Evolutionary conservation across 92 coral and sea anemone genomes (phyloP).

Genomic region (Zoanthus solanderi): DNA sequence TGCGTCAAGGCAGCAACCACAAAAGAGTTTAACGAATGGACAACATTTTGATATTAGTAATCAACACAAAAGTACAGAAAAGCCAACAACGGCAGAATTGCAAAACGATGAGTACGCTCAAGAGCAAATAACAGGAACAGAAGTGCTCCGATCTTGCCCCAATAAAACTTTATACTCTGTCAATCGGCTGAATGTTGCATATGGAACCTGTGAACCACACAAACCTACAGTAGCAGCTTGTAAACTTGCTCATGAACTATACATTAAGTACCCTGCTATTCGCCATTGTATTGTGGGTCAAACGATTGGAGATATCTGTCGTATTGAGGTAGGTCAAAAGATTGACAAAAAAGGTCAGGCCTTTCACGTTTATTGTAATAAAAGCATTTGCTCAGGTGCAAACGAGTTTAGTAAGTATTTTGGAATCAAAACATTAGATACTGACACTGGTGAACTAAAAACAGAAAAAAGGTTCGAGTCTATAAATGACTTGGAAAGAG

Average conservation of each 20-base stretch:
- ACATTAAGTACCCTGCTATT: not conserved
- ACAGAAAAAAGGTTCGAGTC: conserved; percentile 21
- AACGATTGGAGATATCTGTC: conserved; percentile 17
- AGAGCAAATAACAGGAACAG: not conserved
- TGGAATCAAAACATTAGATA: conserved; percentile 14
- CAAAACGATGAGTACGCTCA: not conserved
- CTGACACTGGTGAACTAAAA: not conserved
- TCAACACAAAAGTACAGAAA: not conserved
- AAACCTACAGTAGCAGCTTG: conserved; percentile 20
- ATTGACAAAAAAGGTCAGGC: not conserved
- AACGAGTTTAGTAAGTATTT: not conserved
- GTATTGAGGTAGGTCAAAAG: not conserved
- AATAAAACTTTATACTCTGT: not conserved
- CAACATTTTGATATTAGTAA: not conserved
- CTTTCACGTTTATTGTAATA: conserved; percentile 6
- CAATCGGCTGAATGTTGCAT: not conserved
- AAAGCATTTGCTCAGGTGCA: not conserved
- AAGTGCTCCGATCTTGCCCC: not conserved
- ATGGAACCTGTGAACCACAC: conserved; percentile 26
- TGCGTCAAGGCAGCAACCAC: not conserved
- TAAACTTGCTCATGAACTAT: conserved; percentile 24
- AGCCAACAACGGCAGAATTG: too few relatives aligned
- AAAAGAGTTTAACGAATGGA: not conserved
- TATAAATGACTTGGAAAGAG: conserved; percentile 53
- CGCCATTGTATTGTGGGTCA: not conserved